A percentile compares a stretch with the other conserved stretches of the same genome.
Evolutionary conservation across 2,888 invertebrate species (phyloP).

Genomic region (Trichogramma dendrolimi): DNA sequence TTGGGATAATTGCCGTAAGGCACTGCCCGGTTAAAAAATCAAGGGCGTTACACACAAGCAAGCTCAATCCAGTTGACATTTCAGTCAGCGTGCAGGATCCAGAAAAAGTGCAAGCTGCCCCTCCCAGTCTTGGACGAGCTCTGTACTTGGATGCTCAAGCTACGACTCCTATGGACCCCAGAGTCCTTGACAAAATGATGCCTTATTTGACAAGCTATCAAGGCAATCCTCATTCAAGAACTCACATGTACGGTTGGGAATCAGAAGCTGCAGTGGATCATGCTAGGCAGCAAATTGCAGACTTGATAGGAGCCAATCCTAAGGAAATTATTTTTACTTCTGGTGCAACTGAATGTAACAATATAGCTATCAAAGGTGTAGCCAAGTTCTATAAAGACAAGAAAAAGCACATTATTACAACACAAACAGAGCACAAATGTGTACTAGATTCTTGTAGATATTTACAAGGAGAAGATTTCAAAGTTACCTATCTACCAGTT

Average conservation of each 20-base stretch:
- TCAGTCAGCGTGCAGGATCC: neutral
- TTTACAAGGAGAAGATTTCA: constrained; percentile 90
- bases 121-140: constrained; percentile 64
- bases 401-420: constrained; percentile 93
- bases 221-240: constrained; percentile 97
- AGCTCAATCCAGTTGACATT: constrained; percentile 14
- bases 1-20: constrained; percentile 33
- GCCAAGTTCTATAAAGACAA: constrained; percentile 89
- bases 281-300: constrained; percentile 85
- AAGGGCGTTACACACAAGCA: constrained; percentile 1
- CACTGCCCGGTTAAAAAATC: constrained; percentile 38
- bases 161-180: constrained; percentile 92
- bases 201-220: constrained; percentile 85
- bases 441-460: constrained; percentile 96
- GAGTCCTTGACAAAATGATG: constrained; percentile 95
- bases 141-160: constrained; percentile 96
- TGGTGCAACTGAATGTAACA: constrained; percentile 98
- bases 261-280: constrained; percentile 91
- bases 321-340: constrained; percentile 99
- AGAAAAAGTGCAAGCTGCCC: constrained; percentile 11
- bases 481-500: constrained; percentile 93
- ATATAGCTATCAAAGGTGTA: constrained; percentile 95
- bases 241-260: constrained; percentile 99
- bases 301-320: constrained; percentile 87
- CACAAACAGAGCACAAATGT: constrained; percentile 99